Conservation (phyloP, 2,113 vertebrate genomes). For the Nanger granti region DNA sequence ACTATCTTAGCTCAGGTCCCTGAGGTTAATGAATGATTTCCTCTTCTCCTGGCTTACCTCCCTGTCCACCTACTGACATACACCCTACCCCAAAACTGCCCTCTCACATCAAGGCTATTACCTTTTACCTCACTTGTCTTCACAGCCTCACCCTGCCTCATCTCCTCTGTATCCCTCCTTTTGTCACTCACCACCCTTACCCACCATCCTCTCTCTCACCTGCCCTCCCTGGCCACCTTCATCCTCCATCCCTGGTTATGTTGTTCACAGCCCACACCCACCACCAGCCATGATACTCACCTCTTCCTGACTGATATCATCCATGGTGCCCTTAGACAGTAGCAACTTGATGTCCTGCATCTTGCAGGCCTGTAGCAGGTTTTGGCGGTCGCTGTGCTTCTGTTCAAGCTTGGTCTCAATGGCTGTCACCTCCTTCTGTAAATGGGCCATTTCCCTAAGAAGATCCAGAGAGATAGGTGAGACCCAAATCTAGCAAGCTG, state of each 20-base stretch:
- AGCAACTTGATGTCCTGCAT: slow-evolving; percentile 94
- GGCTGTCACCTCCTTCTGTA: slow-evolving; percentile 91
- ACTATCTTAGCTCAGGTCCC: not conserved
- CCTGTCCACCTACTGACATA: not conserved
- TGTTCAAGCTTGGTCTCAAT: slow-evolving; percentile 93
- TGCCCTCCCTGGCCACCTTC: not conserved
- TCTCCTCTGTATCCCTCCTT: not conserved
- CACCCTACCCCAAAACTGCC: not conserved
- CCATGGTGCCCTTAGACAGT: slow-evolving; percentile 91
- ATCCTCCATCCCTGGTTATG: slow-evolving; percentile 84
- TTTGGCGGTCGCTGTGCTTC: slow-evolving; percentile 91
- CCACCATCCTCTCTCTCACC: not conserved
- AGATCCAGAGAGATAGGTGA: not conserved
- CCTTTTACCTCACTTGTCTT: not conserved
- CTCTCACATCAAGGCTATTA: not conserved
- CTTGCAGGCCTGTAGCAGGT: slow-evolving; percentile 92
- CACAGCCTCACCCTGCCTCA: not conserved
- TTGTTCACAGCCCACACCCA: slow-evolving; percentile 85
- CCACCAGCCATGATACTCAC: slow-evolving; percentile 64
- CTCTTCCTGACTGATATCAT: slow-evolving; percentile 95
- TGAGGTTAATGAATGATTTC: not conserved
- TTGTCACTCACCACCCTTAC: not conserved
- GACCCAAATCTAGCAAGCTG: not conserved
- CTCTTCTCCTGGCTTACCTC: not conserved
- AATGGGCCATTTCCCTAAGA: slow-evolving; percentile 89